A percentile compares a stretch with the other conserved stretches of the same genome.
Conservation (phyloP, 1,140 invertebrate species). For the Hylyphantes graminicola region DNA sequence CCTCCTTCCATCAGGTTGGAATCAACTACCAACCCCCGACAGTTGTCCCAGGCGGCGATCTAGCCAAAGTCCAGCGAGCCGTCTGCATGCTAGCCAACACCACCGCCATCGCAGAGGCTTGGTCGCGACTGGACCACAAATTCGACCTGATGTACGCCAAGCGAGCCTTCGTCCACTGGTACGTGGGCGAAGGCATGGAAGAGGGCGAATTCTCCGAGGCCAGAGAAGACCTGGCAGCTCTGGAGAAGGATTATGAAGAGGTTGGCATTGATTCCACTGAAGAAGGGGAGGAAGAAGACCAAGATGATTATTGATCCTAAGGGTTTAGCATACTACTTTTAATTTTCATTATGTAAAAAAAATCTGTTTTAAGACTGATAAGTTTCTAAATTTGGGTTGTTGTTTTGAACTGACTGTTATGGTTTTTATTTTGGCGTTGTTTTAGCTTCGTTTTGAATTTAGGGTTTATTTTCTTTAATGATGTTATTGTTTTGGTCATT, state of each 20-base stretch:
- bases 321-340: too few relatives aligned
- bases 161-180: conserved; percentile 87
- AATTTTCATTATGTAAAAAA: too few relatives aligned
- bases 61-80: conserved; percentile 71
- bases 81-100: conserved; percentile 84
- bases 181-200: conserved; percentile 87
- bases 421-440: too few relatives aligned
- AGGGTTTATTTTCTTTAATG: too few relatives aligned
- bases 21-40: conserved; percentile 72
- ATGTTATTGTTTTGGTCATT: too few relatives aligned
- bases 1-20: conserved; percentile 66
- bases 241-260: conserved; percentile 87
- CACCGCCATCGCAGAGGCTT: conserved; percentile 78
- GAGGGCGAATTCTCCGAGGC: conserved; percentile 88
- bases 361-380: too few relatives aligned
- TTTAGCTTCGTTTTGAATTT: too few relatives aligned
- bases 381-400: too few relatives aligned
- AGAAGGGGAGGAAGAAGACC: conserved; percentile 69
- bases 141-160: conserved; percentile 81
- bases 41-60: conserved; percentile 73
- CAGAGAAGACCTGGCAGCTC: conserved; percentile 85
- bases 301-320: conserved; percentile 66
- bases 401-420: too few relatives aligned
- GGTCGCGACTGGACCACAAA: conserved; percentile 78
- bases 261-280: conserved; percentile 77